Evolutionary conservation across 2,888 invertebrate species (phyloP), one percentile per base, ranked within the genome.

Genomic region (Drosophila acutilabella): DNA sequence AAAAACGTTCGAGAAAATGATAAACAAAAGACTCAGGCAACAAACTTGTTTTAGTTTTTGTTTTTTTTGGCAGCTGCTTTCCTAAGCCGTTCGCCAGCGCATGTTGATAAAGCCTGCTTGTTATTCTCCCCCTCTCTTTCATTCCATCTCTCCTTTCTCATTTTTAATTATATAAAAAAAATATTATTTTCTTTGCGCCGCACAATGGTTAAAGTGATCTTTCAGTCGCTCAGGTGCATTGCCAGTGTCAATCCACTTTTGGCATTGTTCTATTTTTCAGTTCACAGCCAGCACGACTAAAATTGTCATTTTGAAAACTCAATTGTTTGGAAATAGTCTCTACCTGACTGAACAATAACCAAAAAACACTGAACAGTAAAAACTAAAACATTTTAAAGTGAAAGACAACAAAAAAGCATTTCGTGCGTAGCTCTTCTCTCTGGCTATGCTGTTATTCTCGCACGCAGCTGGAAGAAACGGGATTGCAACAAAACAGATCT

Each of bases 241-340:
- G 72, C 56, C 70, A 69, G 53, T 38, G 53, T n/a, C 60, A 61
- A 52, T 60, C 53, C 60, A 61, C 30, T 36, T 61, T 20, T 18
- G 71, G 64, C 83, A 78, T 88, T 84, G 84, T 87, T 86, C 78
- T 80, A 80, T 60, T 75, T 79, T 14, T 56, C 45, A 53, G 48
- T 69, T 71, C 64, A 56, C 61, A 64, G 51, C 52, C 16, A 44
- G 33, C 50, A 47, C 47, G 13, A 64, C 41, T 40, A 75, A 86
- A 85, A 80, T 72, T 89, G 81, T 89, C 89, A 89, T 67, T 87
- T 71, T 58, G 48, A 78, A 69, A 89, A 84, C 81, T 81, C 76
- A 80, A 89, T 89, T 89, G 86, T 88, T 74, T 72, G 85, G 74
- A 78, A 89, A 80, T 64, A 68, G 13, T 36, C 36, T 4, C 70